A percentile compares a stretch with the other conserved stretches of the same genome.
Conservation (phyloP, 2,888 invertebrate species). For the Fragum whitleyi region DNA sequence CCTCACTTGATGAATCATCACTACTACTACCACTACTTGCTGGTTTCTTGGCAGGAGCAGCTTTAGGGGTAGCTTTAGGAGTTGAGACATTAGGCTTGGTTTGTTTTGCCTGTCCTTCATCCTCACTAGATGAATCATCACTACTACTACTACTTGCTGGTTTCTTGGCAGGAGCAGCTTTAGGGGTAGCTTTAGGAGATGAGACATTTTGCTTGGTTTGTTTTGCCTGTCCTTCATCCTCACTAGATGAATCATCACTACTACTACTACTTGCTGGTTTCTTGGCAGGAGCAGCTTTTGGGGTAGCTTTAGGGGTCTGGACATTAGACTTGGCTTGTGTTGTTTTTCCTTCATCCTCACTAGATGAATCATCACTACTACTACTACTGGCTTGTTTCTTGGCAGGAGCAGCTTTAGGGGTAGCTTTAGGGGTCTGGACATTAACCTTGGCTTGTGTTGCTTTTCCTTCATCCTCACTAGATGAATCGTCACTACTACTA, state of each 20-base stretch:
- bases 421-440: conserved; percentile 23
- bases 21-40: conserved; percentile 42
- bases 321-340: conserved; percentile 28
- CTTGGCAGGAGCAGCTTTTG: conserved; percentile 28
- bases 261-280: conserved; percentile 40
- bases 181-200: conserved; percentile 35
- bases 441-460: conserved; percentile 31
- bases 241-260: conserved; percentile 56
- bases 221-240: conserved; percentile 48
- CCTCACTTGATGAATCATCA: conserved; percentile 62
- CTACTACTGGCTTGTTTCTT: conserved; percentile 32
- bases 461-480: conserved; percentile 58
- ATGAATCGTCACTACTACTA: conserved; percentile 51
- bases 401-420: conserved; percentile 28
- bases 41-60: conserved; percentile 29
- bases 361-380: conserved; percentile 44
- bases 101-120: conserved; percentile 28
- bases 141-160: conserved; percentile 37
- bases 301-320: conserved; percentile 19
- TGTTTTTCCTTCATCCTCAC: conserved; percentile 33
- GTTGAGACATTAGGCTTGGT: conserved; percentile 16
- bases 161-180: conserved; percentile 29
- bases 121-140: conserved; percentile 43
- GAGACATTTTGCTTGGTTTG: conserved; percentile 24
- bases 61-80: conserved; percentile 29